Base-by-base conservation (phyloP, 2,888 invertebrate species). In the Cheilosia vernalis region DNA sequence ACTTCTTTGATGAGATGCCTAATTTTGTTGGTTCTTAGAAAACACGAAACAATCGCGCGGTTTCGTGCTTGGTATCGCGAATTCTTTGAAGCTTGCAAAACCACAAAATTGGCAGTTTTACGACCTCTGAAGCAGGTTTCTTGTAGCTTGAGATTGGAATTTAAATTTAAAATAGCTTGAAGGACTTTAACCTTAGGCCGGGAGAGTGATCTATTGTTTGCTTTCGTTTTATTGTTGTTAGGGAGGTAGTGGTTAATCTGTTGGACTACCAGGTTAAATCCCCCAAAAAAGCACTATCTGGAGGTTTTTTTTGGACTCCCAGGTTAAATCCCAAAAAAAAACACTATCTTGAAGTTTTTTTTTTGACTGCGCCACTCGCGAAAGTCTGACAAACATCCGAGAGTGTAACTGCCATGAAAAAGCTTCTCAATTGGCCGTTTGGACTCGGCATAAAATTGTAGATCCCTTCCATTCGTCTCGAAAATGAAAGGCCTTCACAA, bases 141-240 rank as follows among this genome's bases (percentile, higher is more conserved):
- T 44, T 6, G 13, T 6, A 9, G 7, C 10, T 30, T 30, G 9
- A 30, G 40, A 30, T 19, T 40, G 55, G 3, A 5, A n/a, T 69
- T 42, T 27, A 15, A 27, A 61, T 72, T 69, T 42, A 19, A 27
- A 27, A 53, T 72, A 2, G 30, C 27, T 40, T 21, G 21, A 30
- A 69, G 70, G 58, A 70, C 49, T 70, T 70, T 60, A 60, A 60
- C 70, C 58, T 19, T 37, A 37, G 37, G n/a, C 24, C 21, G n/a
- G 30, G 37, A 24, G 47, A 40, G 24, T 58, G 37, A 27, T 19
- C 15, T 17, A 17, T 27, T 58, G 24, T 49, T 40, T 40, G 19
- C n/a, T 37, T 21, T 37, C 1, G 37, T 17, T 24, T 24, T 24
- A 24, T 24, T 37, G 2, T 56, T 47, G 17, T 27, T 44, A n/a